Base-by-base conservation (phyloP, 1,140 invertebrate genomes). In the Drosophila erecta region DNA sequence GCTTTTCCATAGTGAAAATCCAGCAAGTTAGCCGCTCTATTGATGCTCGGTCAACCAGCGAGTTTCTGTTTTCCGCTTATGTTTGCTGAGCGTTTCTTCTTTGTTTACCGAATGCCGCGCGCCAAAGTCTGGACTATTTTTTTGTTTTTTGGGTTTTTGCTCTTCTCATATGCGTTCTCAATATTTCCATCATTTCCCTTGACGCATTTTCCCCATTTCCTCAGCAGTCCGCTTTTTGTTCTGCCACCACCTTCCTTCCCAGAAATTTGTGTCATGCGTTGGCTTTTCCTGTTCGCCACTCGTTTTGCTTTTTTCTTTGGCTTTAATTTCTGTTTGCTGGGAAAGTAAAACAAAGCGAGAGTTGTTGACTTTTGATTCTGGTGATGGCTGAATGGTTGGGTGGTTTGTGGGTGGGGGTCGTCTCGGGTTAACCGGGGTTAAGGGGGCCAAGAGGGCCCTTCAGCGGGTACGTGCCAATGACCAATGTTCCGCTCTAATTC, bases 321-420 rank as follows among this genome's bases (percentile, higher is more conserved):
- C 84, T 84, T 89, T 84, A 79, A 76, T 87, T 83, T 87, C 76
- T 79, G 83, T 89, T 77, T 79, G 85, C 76, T 89, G 84, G 60
- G 79, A 83, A 87, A 89, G 76, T 62, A 79, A 79, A 76, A 89
- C 76, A 76, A 77, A 73, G 58, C 67, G 54, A 76, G 49, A 80
- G 66, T 71, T 86, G 66, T 86, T 86, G 83, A 87, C 75, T 87
- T 62, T 76, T 76, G 60, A 66, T 75, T 79, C 65, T 73, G 67
- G 55, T 76, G 37, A 33, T 33, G 58, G 37, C 37, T 53, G 30
- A 43, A 62, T 62, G 49, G 8, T 43, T 62, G 47, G 27, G 22
- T 51, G 30, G 5, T 22, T 57, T 15, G 27, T 24, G 46, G 33
- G 27, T 3, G 33, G 38, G 37, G 14, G 11, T 24, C 24, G n/a